These are phyloP conservation scores for Sabatieria punctata DNA, from an alignment of 2,888 invertebrate species.

Conservation along the genomic window DNA sequence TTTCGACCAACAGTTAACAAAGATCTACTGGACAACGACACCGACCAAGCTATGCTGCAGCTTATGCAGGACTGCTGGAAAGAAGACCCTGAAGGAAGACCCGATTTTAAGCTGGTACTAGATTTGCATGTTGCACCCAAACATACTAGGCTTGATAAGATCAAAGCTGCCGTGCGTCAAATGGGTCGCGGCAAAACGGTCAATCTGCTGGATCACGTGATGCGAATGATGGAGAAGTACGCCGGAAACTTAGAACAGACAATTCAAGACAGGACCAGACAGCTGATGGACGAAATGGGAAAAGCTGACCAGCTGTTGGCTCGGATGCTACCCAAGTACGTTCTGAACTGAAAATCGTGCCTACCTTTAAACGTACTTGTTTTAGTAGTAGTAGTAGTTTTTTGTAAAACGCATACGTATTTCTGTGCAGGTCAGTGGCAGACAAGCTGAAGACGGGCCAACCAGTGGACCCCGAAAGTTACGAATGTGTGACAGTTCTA, in stretches of 20 bases:
- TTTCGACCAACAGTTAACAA: conserved; percentile 16
- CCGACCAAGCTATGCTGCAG: neutral
- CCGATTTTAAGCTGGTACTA: neutral
- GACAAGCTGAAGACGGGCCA: conserved; percentile 8
- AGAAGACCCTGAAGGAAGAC: conserved; percentile 4
- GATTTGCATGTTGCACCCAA: too few species aligned
- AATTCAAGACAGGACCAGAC: conserved; percentile 3
- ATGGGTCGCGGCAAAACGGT: neutral
- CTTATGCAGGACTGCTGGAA: conserved; percentile 7
- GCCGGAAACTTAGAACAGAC: too few species aligned
- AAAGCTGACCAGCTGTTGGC: conserved; percentile 5
- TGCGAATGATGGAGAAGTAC: conserved; percentile 2
- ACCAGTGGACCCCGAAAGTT: conserved; percentile 4
- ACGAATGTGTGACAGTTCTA: conserved; percentile 5
- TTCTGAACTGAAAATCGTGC: too few species aligned
- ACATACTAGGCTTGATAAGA: too few species aligned
- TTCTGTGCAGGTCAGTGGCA: conserved; percentile 5
- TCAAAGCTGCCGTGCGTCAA: neutral
- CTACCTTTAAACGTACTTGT: neutral
- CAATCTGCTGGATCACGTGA: neutral
- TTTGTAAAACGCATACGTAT: neutral
- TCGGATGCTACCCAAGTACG: conserved; percentile 3
- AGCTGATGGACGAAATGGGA: conserved; percentile 5
- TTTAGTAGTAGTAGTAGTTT: neutral
- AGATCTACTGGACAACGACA: neutral